Conservation (phyloP, 2,888 invertebrate species). For the Cataglyphis cursor region DNA sequence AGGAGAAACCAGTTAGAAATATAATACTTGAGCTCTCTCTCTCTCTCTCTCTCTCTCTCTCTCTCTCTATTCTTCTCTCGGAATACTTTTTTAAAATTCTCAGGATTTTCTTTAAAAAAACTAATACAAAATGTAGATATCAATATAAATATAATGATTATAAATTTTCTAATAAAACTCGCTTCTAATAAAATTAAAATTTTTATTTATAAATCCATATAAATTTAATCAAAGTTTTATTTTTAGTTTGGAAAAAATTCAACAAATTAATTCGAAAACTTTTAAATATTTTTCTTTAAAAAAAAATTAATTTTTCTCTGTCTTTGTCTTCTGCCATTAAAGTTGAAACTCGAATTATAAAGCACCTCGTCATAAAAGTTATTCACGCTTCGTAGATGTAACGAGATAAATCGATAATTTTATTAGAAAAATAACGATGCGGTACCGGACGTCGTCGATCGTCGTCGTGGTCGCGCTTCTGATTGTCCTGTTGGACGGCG, state of each 20-base stretch:
- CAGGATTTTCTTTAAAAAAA: neutral
- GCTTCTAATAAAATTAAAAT: neutral
- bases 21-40: neutral
- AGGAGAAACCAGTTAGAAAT: constrained; percentile 20
- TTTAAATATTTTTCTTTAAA: neutral
- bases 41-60: neutral
- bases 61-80: neutral
- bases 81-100: neutral
- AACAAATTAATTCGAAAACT: neutral
- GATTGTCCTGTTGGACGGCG: constrained; percentile 52
- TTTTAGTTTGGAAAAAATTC: neutral
- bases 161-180: neutral
- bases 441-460: constrained; percentile 34
- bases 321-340: neutral
- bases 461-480: constrained; percentile 24
- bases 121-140: neutral
- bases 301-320: neutral
- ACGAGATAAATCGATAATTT: neutral
- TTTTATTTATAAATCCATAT: neutral
- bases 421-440: constrained; percentile 47
- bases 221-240: neutral
- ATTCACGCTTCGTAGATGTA: neutral
- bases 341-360: neutral
- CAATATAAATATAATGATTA: neutral
- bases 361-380: neutral